These are phyloP conservation scores for Oppia nitens DNA, from an alignment of 1,140 invertebrate species.

Conservation along the genomic window DNA sequence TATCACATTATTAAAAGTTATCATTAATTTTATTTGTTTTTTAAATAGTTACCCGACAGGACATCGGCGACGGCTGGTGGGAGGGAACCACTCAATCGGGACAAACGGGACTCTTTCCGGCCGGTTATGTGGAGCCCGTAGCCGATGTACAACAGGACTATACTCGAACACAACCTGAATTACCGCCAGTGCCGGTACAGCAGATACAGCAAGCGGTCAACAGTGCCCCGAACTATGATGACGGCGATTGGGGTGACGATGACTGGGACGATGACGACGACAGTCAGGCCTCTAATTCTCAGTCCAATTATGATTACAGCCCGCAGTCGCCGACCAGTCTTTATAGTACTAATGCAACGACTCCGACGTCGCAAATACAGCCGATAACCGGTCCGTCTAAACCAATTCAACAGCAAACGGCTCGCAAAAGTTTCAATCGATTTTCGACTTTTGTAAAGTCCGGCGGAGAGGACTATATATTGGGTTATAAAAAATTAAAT, in stretches of 20 bases:
- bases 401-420: slow-evolving; percentile 19
- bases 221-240: background rate
- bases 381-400: slow-evolving; percentile 9
- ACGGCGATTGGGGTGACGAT: slow-evolving; percentile 33
- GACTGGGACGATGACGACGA: slow-evolving; percentile 75
- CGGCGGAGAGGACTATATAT: slow-evolving; percentile 75
- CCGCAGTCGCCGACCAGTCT: slow-evolving; percentile 7
- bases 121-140: slow-evolving; percentile 44
- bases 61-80: slow-evolving; percentile 21
- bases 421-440: slow-evolving; percentile 53
- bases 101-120: slow-evolving; percentile 73
- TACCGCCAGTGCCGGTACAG: no score
- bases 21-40: background rate
- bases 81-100: slow-evolving; percentile 64
- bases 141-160: background rate
- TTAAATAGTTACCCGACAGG: slow-evolving; percentile 14
- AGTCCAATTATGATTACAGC: slow-evolving; percentile 24
- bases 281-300: slow-evolving; percentile 59
- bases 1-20: background rate
- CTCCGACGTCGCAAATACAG: slow-evolving; percentile 14
- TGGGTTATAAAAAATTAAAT: slow-evolving; percentile 46
- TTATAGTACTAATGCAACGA: slow-evolving; percentile 13
- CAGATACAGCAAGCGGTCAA: no score
- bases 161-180: background rate
- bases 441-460: slow-evolving; percentile 85